Conservation (phyloP, 2,888 invertebrate species). For the Sussaba pulchella region DNA sequence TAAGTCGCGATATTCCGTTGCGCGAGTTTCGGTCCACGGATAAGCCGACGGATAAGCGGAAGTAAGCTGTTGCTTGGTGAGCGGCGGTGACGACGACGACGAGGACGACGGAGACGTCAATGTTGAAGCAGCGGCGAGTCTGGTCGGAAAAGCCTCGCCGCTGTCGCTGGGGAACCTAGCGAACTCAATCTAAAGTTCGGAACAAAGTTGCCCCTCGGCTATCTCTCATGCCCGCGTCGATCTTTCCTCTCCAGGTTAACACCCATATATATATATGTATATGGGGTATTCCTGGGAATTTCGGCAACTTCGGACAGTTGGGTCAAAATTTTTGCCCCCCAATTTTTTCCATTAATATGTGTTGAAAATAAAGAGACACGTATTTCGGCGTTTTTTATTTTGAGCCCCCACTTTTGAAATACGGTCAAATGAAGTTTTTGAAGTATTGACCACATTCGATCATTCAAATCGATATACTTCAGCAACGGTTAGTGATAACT, state of each 20-base stretch:
- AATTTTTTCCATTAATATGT: too few relatives aligned
- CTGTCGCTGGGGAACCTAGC: constrained; percentile 67
- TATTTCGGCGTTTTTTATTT: too few relatives aligned
- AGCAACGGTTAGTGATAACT: too few relatives aligned
- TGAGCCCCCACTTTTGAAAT: too few relatives aligned
- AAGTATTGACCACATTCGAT: too few relatives aligned
- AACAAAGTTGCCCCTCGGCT: constrained; percentile 74
- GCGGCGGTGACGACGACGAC: constrained; percentile 40
- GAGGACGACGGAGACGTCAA: constrained; percentile 58
- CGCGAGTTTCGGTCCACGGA: constrained; percentile 59
- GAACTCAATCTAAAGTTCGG: constrained; percentile 80
- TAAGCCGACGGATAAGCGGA: constrained; percentile 75
- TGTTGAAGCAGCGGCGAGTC: constrained; percentile 48
- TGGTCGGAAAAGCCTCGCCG: constrained; percentile 19
- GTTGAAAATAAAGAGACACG: too few relatives aligned
- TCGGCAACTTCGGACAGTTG: too few relatives aligned
- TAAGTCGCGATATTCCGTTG: constrained; percentile 69
- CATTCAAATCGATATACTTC: too few relatives aligned
- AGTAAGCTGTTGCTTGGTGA: constrained; percentile 57
- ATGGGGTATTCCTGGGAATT: too few relatives aligned
- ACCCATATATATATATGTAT: constrained; percentile 13
- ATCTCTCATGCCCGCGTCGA: constrained; percentile 75
- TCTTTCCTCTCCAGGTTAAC: constrained; percentile 65
- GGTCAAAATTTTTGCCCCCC: too few relatives aligned
- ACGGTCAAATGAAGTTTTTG: too few relatives aligned